Evolutionary conservation across 37 sponge, comb jelly and placozoan species (phyloP).

Genomic region (Corticium candelabrum): DNA sequence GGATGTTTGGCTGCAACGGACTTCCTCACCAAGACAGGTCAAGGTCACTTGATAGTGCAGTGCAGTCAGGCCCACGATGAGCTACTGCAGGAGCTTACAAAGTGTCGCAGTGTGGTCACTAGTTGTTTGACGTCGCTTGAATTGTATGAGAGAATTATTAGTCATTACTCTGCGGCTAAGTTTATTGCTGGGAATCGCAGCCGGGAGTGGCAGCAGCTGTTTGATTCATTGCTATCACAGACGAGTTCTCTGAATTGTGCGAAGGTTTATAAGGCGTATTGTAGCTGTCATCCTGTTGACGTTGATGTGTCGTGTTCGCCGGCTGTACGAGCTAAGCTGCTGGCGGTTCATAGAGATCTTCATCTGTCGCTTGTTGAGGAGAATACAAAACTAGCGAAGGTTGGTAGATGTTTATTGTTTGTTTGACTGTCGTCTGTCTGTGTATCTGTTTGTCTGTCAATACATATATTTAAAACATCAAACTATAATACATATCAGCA

Average conservation of each 20-base stretch:
- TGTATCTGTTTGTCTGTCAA: too few species aligned
- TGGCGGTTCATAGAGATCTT: not conserved
- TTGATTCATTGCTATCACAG: not conserved
- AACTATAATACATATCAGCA: too few species aligned
- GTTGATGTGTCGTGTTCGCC: not conserved
- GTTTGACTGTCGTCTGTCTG: too few species aligned
- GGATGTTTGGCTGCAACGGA: not conserved
- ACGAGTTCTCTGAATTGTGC: not conserved
- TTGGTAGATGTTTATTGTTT: too few species aligned
- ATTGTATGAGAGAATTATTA: slow-evolving; percentile 51
- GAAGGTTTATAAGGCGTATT: not conserved
- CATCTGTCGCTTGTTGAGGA: not conserved
- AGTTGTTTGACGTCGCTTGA: slow-evolving; percentile 49
- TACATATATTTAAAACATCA: too few species aligned
- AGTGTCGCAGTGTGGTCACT: slow-evolving; percentile 36
- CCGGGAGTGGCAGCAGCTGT: not conserved
- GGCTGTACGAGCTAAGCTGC: not conserved
- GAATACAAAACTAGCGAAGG: not conserved
- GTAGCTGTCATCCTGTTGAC: not conserved
- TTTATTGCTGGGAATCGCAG: not conserved
- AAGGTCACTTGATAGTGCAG: not conserved
- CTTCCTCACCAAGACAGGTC: not conserved
- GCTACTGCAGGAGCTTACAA: slow-evolving; percentile 36
- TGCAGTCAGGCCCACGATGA: slow-evolving; percentile 71
- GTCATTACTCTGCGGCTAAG: slow-evolving; percentile 20